Conservation (phyloP, 2,797 vertebrate genomes). For the Sebastes nivosus region DNA sequence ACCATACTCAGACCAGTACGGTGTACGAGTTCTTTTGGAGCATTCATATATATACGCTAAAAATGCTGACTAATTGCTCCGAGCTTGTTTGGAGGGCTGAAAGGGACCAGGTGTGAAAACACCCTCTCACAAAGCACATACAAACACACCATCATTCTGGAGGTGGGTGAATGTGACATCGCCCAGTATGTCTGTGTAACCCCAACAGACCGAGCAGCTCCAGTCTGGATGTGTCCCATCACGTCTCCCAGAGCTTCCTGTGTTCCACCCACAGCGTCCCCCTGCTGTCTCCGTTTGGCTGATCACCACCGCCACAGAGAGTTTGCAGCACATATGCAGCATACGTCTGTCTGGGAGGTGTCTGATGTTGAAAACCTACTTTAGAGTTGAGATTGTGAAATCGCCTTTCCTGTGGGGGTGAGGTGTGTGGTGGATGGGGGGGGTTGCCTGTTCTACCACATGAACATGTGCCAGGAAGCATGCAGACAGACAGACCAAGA, state of each 20-base stretch:
- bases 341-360: slow-evolving; percentile 39
- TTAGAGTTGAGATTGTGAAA: slow-evolving; percentile 15
- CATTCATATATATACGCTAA: too few species aligned
- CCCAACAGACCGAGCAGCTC: slow-evolving; percentile 14
- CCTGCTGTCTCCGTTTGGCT: slow-evolving; percentile 31
- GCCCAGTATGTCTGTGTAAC: slow-evolving; percentile 1
- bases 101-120: not conserved
- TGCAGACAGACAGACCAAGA: slow-evolving; percentile 20
- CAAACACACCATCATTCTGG: not conserved
- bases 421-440: slow-evolving; percentile 9
- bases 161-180: not conserved
- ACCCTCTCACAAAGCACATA: not conserved
- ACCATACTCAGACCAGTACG: not conserved
- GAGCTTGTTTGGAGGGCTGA: too few species aligned
- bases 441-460: slow-evolving; percentile 30
- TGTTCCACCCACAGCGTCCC: slow-evolving; percentile 40
- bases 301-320: slow-evolving; percentile 32
- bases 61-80: too few species aligned
- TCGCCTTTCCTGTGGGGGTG: slow-evolving; percentile 26
- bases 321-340: slow-evolving; percentile 42
- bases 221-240: slow-evolving; percentile 12
- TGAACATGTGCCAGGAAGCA: slow-evolving; percentile 43
- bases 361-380: slow-evolving; percentile 45
- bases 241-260: slow-evolving; percentile 30
- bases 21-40: too few species aligned